These are phyloP conservation scores for Colinus virginianus DNA, from an alignment of 2,113 vertebrate genomes.

Conservation along the genomic window DNA sequence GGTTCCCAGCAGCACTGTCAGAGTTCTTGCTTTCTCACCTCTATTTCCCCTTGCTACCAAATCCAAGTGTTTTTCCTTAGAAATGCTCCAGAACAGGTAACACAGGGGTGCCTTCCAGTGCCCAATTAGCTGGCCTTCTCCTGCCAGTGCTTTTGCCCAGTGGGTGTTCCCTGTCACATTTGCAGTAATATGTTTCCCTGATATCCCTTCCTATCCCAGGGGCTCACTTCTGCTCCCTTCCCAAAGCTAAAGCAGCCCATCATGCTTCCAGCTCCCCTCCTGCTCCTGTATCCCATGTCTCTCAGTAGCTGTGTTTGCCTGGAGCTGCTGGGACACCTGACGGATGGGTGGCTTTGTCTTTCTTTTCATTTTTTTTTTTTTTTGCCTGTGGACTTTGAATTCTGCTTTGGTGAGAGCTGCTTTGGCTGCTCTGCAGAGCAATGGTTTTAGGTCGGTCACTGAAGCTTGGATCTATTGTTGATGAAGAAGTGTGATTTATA, in stretches of 20 bases:
- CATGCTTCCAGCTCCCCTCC: not conserved
- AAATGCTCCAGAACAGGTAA: not conserved
- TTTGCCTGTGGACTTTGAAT: not conserved
- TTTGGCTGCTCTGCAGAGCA: not conserved
- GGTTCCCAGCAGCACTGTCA: not conserved
- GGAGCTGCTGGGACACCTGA: not conserved
- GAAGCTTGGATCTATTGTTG: not conserved
- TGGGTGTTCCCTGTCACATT: not conserved
- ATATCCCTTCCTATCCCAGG: not conserved
- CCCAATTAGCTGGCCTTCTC: not conserved
- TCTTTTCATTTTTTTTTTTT: not conserved
- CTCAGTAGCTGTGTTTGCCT: not conserved
- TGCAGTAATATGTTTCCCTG: not conserved
- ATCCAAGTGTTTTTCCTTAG: not conserved
- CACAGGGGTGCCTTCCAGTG: not conserved
- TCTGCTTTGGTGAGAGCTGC: not conserved
- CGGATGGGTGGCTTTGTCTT: not conserved
- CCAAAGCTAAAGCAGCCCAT: not conserved
- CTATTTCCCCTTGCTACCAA: not conserved
- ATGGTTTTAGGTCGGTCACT: fast-evolving
- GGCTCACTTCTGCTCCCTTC: not conserved
- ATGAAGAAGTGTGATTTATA: not conserved
- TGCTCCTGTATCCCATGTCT: not conserved
- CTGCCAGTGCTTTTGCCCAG: not conserved
- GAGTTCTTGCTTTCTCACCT: not conserved